Conservation (phyloP, 2,888 invertebrate species). For the Ochropleura plecta region DNA sequence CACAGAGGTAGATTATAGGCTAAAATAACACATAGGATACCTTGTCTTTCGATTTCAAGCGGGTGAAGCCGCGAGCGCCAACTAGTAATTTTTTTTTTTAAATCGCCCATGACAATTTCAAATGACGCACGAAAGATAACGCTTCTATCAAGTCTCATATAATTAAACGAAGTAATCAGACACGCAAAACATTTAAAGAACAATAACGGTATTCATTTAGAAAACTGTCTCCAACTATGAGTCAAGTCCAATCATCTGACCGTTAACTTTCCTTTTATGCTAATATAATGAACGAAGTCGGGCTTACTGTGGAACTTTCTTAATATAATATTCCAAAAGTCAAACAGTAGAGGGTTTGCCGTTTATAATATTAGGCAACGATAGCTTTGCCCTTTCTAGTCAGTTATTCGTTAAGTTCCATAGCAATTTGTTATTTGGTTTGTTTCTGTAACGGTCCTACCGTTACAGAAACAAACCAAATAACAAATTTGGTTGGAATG, state of each 20-base stretch:
- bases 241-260: constrained; percentile 70
- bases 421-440: constrained; percentile 54
- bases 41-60: too few relatives aligned
- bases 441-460: constrained; percentile 16
- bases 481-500: too few relatives aligned
- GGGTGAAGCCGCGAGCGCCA: too few relatives aligned
- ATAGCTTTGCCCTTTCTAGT: constrained; percentile 63
- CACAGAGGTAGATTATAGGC: too few relatives aligned
- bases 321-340: constrained; percentile 80
- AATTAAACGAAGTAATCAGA: constrained; percentile 37
- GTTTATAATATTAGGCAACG: constrained; percentile 74
- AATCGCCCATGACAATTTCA: neutral
- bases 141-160: constrained; percentile 5
- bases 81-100: too few relatives aligned
- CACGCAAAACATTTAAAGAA: constrained; percentile 47
- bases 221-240: constrained; percentile 63
- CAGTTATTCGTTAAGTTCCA: constrained; percentile 59
- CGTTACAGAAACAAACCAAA: too few relatives aligned
- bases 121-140: constrained; percentile 24
- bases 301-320: constrained; percentile 74
- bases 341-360: constrained; percentile 72
- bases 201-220: constrained; percentile 54
- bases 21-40: too few relatives aligned
- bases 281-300: constrained; percentile 75
- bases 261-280: constrained; percentile 78